A percentile compares a stretch with the other conserved stretches of the same genome.
Evolutionary conservation across 2,888 invertebrate species (phyloP).

Genomic region (Brachypalpus laphriformis): DNA sequence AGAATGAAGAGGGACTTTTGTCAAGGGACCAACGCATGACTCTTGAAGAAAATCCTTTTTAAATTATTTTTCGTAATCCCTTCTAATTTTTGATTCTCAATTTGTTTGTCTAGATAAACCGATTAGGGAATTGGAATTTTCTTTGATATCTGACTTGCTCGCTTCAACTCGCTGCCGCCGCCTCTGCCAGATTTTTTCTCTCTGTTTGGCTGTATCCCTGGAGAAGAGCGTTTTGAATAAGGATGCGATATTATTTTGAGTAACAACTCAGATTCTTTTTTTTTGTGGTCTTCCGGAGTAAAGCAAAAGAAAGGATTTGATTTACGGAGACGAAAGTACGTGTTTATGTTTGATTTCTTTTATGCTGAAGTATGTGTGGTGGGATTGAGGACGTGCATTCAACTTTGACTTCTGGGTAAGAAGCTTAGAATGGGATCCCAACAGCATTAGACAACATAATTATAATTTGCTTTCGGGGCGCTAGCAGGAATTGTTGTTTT

Average conservation of each 20-base stretch:
- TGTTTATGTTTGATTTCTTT: constrained; percentile 4
- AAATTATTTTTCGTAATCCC: constrained; percentile 53
- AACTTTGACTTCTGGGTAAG: not conserved
- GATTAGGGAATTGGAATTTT: constrained; percentile 41
- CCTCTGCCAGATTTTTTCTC: not conserved
- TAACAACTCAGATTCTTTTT: not conserved
- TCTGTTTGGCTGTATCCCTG: not conserved
- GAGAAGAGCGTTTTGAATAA: not conserved
- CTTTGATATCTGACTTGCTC: not conserved
- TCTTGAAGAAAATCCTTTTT: constrained; percentile 31
- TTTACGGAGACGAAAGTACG: not conserved
- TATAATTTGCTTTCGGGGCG: not conserved
- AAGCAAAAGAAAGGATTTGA: constrained; percentile 13
- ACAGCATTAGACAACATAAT: constrained; percentile 1
- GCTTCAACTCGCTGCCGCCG: not conserved
- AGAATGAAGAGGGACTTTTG: not conserved
- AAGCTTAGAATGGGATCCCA: constrained; percentile 3
- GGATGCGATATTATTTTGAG: constrained; percentile 18
- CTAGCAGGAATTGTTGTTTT: not conserved
- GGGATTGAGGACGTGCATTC: not conserved
- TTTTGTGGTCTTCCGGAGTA: not conserved
- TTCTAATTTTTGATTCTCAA: constrained; percentile 52
- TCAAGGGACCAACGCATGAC: not conserved
- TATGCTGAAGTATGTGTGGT: not conserved
- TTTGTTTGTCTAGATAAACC: constrained; percentile 51